Evolutionary conservation across 2,113 vertebrate species (phyloP), one percentile per base, ranked within the genome.

Genomic region (Cygnus atratus): DNA sequence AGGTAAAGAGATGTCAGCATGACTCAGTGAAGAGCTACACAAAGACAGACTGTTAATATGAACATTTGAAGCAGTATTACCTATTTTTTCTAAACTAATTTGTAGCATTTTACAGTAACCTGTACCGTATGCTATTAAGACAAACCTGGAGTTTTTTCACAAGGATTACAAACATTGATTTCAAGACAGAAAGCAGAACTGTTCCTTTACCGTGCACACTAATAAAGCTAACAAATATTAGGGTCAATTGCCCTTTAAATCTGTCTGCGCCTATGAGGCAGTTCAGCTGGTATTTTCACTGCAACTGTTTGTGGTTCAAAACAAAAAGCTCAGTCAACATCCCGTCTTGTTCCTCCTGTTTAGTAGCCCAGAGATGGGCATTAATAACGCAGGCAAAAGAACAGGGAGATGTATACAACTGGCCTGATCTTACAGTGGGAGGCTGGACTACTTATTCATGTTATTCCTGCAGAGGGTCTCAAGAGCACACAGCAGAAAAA

Each of bases 21-120:
- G 2, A 39, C 24, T 2, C 37, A 57, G 13, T 44, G 44, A 62
- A 54, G 41, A 16, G 16, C 70, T 1, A 13, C 0, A 3, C 3
- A 1, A 37, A 77, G 77, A 91, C 39, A 4, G 4, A 41, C 2
- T 6, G 4, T 44, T 70, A 81, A 39, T 8, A 65, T 15, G 72
- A 73, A 57, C 21, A 39, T 82, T 48, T 0, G 0, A 46, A 79
- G 55, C 14, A 74, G 5, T 1, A 20, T 8, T 2, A 22, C 2
- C 17, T 9, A 22, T 52, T 19, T 57, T 73, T 73, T 57, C 75
- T 28, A 46, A 48, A 65, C 15, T 0, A 77, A 26, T 41, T 41
- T 67, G 41, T 31, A 61, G 52, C 14, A 57, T 62, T 94, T 86
- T 55, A 65, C 18, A 63, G 37, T 24, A 82, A 29, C 14, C 1